Evolutionary conservation across 2,797 vertebrate genomes (phyloP).

Genomic region (Gallirallus australis): DNA sequence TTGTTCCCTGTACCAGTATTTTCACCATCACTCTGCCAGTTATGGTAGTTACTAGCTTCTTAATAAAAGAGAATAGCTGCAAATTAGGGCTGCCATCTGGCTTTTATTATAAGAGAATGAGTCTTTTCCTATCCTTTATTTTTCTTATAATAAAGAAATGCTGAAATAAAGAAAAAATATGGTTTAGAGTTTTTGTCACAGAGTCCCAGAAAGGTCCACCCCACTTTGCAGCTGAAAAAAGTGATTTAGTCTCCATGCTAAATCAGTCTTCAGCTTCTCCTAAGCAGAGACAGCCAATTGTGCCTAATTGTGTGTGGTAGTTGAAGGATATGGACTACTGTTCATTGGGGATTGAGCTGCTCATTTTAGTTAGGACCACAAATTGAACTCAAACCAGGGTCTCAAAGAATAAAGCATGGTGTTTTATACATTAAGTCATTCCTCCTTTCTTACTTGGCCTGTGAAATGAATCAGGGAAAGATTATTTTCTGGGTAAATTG

Average conservation of each 20-base stretch:
- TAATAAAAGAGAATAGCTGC: conserved; percentile 56
- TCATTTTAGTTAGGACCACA: conserved; percentile 72
- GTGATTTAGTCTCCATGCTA: conserved; percentile 52
- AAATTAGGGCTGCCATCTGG: conserved; percentile 51
- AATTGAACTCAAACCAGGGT: conserved; percentile 63
- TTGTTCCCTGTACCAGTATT: conserved; percentile 9
- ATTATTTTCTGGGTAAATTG: conserved; percentile 77
- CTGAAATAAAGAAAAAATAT: conserved; percentile 47
- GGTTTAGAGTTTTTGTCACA: background rate
- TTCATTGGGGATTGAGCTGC: conserved; percentile 68
- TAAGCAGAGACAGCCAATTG: conserved; percentile 67
- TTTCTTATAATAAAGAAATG: conserved; percentile 25
- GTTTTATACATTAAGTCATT: conserved; percentile 62
- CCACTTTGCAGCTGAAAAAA: conserved; percentile 52
- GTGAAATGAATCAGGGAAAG: conserved; percentile 71
- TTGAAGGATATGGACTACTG: conserved; percentile 44
- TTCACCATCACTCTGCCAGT: background rate
- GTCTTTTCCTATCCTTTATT: conserved; percentile 20
- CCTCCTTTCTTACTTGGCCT: conserved; percentile 56
- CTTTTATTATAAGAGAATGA: conserved; percentile 41
- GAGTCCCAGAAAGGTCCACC: conserved; percentile 3
- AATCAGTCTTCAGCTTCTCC: conserved; percentile 60
- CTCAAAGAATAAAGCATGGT: conserved; percentile 60
- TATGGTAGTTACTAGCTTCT: conserved; percentile 34
- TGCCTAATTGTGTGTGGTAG: conserved; percentile 70